These are phyloP conservation scores for Lemur catta DNA, from an alignment of 2,797 vertebrate species.

Conservation along the genomic window DNA sequence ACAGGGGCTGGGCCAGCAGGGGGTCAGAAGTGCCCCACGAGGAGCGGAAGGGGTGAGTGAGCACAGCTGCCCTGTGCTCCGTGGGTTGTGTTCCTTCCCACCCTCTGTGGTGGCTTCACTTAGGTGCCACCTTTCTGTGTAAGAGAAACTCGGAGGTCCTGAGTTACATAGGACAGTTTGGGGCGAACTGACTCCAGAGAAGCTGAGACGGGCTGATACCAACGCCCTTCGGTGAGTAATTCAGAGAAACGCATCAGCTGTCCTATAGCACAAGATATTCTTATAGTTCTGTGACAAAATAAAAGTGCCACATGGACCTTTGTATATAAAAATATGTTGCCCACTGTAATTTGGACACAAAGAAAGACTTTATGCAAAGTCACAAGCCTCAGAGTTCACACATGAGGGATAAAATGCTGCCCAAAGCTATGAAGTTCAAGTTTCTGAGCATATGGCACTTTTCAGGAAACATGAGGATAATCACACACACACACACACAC, in stretches of 20 bases:
- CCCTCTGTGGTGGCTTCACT: background rate
- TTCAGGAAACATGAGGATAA: background rate
- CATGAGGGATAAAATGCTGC: background rate
- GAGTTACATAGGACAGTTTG: rapidly evolving
- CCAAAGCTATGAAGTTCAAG: background rate
- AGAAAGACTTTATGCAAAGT: background rate
- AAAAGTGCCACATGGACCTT: background rate
- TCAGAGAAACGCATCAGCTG: background rate
- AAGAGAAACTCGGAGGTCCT: rapidly evolving
- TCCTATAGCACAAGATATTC: background rate
- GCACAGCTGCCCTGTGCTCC: rapidly evolving
- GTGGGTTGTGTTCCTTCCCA: rapidly evolving
- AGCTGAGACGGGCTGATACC: too few relatives aligned
- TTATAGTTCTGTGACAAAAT: background rate
- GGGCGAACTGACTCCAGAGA: background rate
- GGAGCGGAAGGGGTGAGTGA: rapidly evolving
- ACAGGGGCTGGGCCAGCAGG: background rate
- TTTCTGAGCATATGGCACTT: background rate
- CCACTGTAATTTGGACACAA: background rate
- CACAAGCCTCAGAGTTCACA: background rate
- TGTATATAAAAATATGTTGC: background rate
- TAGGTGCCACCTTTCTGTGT: background rate
- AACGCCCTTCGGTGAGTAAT: background rate
- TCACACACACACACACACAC: background rate
- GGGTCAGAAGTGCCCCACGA: rapidly evolving